Evolutionary conservation across 2,888 invertebrate species (phyloP), one percentile per base, ranked within the genome.

Genomic region (Acrobasis suavella): DNA sequence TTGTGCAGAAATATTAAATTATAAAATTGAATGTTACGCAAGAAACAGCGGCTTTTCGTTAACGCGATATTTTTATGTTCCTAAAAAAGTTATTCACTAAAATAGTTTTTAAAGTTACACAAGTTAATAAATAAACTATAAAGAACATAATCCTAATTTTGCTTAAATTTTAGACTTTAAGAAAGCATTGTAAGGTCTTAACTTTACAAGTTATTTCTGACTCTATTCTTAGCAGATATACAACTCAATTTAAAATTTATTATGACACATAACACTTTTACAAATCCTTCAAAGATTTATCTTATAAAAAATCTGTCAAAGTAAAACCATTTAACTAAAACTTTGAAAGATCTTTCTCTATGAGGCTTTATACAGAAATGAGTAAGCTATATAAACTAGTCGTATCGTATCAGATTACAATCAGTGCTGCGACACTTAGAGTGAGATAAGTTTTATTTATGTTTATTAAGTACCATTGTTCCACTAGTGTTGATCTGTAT

Each of bases 391-490:
- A 50, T 54, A 54, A 54, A 54, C 9, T 37, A 60, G 50, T 52
- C 16, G 8, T 51, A 51, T 52, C 16, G 8, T 51, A 51, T 60
- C n/a, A 52, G 60, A 52, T 51, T 22, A 60, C 51, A 51, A 60
- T 60, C 60, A 16, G 39, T 22, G 39, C 9, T 50, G 49, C 17
- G 12, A 60, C 60, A 52, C 60, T 52, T 60, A 14, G 14, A 52
- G 51, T 52, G 42, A 52, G 51, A 60, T 52, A 39, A 60, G 60
- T 51, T 60, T 60, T 60, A 51, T 60, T 60, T 50, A 60, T 22
- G 51, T 22, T 9, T 16, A 38, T 12, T 15, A 38, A 17, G 50
- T 51, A n/a, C 39, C 51, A 60, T 60, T 60, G 60, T 60, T 22
- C 12, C 22, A 14, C 42, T 16, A 42, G 39, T 39, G 39, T 55